Evolutionary conservation across 2,888 invertebrate species (phyloP).

Genomic region (Hartigia nigra): DNA sequence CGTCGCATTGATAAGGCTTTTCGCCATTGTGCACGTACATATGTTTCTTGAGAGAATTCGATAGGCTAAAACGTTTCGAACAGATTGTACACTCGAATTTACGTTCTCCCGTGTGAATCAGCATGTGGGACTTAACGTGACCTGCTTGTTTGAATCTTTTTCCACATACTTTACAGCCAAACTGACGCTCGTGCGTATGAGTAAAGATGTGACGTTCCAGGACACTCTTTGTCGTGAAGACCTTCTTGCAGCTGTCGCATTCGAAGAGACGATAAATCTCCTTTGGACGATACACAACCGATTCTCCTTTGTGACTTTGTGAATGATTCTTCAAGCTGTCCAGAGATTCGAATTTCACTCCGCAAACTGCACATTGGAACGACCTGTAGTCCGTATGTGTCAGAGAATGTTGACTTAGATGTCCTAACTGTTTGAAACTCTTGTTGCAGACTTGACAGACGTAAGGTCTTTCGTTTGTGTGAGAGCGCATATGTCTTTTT

Average conservation of each 20-base stretch:
- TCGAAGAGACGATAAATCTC: slow-evolving; percentile 49
- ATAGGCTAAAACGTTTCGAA: slow-evolving; percentile 68
- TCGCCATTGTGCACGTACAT: slow-evolving; percentile 64
- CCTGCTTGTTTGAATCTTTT: slow-evolving; percentile 68
- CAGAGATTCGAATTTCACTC: slow-evolving; percentile 44
- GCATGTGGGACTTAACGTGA: slow-evolving; percentile 65
- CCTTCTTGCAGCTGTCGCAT: slow-evolving; percentile 68
- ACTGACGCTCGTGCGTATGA: slow-evolving; percentile 63
- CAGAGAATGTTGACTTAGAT: slow-evolving; percentile 52
- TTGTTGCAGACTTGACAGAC: slow-evolving; percentile 52
- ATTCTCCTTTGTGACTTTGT: slow-evolving; percentile 36
- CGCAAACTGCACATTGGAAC: slow-evolving; percentile 47
- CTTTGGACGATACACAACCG: slow-evolving; percentile 18
- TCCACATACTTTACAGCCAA: slow-evolving; percentile 67
- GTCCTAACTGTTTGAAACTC: slow-evolving; percentile 55
- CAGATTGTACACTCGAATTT: slow-evolving; percentile 68
- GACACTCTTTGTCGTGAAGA: slow-evolving; percentile 68
- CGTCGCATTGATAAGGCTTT: slow-evolving; percentile 56
- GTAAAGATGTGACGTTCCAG: slow-evolving; percentile 69
- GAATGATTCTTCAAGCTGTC: slow-evolving; percentile 46
- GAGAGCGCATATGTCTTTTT: slow-evolving; percentile 53
- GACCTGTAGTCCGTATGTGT: slow-evolving; percentile 53
- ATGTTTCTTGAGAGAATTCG: slow-evolving; percentile 65
- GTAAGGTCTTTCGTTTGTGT: slow-evolving; percentile 56
- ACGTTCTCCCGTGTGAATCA: slow-evolving; percentile 68